Percentiles rank a stretch among this genome's conserved stretches.
Conservation (phyloP, 1,140 invertebrate species). For the Ips typographus region DNA sequence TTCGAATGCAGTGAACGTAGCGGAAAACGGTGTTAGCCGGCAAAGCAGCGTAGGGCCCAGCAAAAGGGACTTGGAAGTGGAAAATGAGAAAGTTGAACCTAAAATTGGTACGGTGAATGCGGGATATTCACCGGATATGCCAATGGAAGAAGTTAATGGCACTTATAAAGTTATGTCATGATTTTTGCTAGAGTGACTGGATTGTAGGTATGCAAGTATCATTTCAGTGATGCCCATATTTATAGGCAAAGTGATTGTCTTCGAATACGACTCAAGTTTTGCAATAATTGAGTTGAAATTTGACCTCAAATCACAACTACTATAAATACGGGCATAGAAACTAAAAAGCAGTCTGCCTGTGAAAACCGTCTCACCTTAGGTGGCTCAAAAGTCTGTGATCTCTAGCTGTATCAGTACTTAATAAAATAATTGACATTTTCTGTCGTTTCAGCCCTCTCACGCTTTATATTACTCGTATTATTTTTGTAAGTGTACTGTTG, state of each 20-base stretch:
- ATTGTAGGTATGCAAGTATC: background rate
- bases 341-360: background rate
- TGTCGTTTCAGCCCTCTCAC: background rate
- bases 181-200: slow-evolving; percentile 34
- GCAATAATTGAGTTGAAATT: background rate
- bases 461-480: background rate
- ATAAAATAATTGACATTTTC: background rate
- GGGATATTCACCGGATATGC: slow-evolving; percentile 32
- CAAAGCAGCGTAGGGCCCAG: background rate
- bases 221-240: background rate
- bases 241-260: too few relatives aligned
- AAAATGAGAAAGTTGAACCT: slow-evolving; percentile 13
- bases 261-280: background rate
- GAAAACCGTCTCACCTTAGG: background rate
- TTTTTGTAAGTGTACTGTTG: too few relatives aligned
- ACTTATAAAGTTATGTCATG: slow-evolving; percentile 42
- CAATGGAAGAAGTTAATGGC: slow-evolving; percentile 37
- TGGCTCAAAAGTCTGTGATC: slow-evolving; percentile 40
- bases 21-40: background rate
- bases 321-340: too few relatives aligned
- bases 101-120: slow-evolving; percentile 32
- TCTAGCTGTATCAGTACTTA: slow-evolving; percentile 35
- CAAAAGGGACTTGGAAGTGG: slow-evolving; percentile 16
- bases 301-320: background rate
- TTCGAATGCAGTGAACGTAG: slow-evolving; percentile 5